These are phyloP conservation scores for Microtus oregoni DNA, from an alignment of 2,113 vertebrate genomes.

Conservation along the genomic window DNA sequence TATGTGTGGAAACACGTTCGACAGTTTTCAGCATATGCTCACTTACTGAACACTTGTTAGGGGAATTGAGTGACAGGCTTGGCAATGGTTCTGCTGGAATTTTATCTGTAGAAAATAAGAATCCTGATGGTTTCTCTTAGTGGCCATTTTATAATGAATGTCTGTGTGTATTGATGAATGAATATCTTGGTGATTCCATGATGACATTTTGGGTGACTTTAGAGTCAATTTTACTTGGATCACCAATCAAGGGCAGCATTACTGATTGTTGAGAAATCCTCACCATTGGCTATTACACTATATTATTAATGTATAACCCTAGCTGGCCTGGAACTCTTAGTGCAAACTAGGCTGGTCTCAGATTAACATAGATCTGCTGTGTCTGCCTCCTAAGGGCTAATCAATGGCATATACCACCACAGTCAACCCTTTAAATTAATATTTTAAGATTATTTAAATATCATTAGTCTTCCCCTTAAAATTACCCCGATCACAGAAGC, in stretches of 20 bases:
- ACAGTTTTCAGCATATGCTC: conserved; percentile 70
- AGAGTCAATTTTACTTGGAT: not conserved
- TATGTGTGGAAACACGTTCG: conserved; percentile 36
- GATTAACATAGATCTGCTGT: not conserved
- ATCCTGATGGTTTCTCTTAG: not conserved
- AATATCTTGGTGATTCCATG: not conserved
- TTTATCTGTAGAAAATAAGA: conserved; percentile 54
- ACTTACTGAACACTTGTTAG: conserved; percentile 61
- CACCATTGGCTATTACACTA: not conserved
- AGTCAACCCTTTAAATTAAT: not conserved
- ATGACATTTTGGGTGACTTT: not conserved
- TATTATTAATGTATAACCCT: not conserved
- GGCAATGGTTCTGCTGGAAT: conserved; percentile 60
- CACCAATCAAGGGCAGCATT: conserved; percentile 4
- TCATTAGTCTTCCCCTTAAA: not conserved
- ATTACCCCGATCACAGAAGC: not conserved
- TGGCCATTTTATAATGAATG: conserved; percentile 36
- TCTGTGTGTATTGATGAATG: not conserved
- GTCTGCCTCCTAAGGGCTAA: not conserved
- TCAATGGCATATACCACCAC: no score
- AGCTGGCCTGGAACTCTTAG: not conserved
- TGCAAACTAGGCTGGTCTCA: not conserved
- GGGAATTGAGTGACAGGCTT: conserved; percentile 70
- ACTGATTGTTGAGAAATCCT: not conserved
- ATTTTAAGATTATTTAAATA: conserved; percentile 7